Base-by-base conservation (phyloP, 2,888 invertebrate species). In the Drosophila birchii region DNA sequence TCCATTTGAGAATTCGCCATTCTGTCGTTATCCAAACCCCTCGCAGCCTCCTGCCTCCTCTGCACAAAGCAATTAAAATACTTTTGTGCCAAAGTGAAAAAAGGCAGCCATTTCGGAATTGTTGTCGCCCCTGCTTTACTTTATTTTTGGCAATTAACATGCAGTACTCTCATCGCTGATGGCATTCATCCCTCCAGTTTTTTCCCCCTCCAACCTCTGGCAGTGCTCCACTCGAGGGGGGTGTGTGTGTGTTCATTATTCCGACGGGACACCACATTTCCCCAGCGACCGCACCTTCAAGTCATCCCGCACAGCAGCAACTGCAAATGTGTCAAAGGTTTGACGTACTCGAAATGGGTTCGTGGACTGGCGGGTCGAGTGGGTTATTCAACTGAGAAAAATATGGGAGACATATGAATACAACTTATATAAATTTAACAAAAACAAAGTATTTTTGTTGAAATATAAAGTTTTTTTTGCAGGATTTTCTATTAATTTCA, bases 61-160 rank as follows among this genome's bases (percentile, higher is more conserved):
- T 23, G 6, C 16, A 11, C 51, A 36, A 53, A 36, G 51, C 51
- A 53, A 53, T 53, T 53, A 53, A 53, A 53, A 53, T 53, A 53
- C 51, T 53, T 53, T 43, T 26, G 49, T 36, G 54, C 74, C 53
- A 44, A 73, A 73, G 54, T 39, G 54, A 59, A 74, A 74, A 73
- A 73, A 58, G 32, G 47, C 39, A 74, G 47, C 34, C 74, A 66
- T 66, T 55, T 34, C 43, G 29, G 62, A 62, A 72, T 71, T 62
- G 51, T 45, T 57, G 62, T 53, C 47, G 58, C 39, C 51, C 54
- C 56, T 69, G 58, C 32, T 47, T 56, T 68, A 56, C 41, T 66
- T 79, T 75, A 60, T 59, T 80, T 72, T 71, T 68, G 63, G 57
- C 78, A 86, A 76, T 80, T 80, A 74, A 64, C 53, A 56, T 43